Base-by-base conservation (phyloP, 2,797 vertebrate species). In the Chiloscyllium punctatum region DNA sequence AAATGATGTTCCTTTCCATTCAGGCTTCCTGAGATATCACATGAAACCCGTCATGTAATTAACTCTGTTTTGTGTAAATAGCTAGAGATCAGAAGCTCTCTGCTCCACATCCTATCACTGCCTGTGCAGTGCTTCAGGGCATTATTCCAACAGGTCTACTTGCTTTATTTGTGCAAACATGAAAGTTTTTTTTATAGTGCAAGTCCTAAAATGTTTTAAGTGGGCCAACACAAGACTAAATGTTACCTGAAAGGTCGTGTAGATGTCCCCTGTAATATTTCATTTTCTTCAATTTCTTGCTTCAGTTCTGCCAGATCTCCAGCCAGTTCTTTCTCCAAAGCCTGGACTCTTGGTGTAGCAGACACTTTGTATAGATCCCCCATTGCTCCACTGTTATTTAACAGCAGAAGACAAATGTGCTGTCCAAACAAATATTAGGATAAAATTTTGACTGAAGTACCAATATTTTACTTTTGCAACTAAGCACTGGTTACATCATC, bases 241-340 rank as follows among this genome's bases (percentile, higher is more conserved):
- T 79, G 94, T 96, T 96, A 98, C 98, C 98, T 97, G 96, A 96
- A 97, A 42, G 96, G 95, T 94, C 30, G 95, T 53, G 62, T 95
- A 3, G 96, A 57, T 95, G 74, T 95, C 91, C 96, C 96, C 66
- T 96, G 96, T 11, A 95, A 95, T 94, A 96, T 74, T 33, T 96
- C 97, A 30, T 96, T 97, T 92, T 97, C 97, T 96, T 98, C 97
- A 51, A 97, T 97, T 96, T 98, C 97, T 9, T 95, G 96, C 96
- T 96, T 97, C 87, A 98, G 97, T 88, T 98, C 97, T 33, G 96
- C 96, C 94, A 98, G 77, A 33, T 97, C 97, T 18, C 51, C 88
- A 0, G 96, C 97, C 96, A 98, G 96, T 87, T 98, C 97, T 72
- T 97, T 97, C 96, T 98, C 98, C 96, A 98, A 96, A 95, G 97